phyloP scores from a whole-genome alignment of 2,113 vertebrate species.

The Origma solitaria region DNA sequence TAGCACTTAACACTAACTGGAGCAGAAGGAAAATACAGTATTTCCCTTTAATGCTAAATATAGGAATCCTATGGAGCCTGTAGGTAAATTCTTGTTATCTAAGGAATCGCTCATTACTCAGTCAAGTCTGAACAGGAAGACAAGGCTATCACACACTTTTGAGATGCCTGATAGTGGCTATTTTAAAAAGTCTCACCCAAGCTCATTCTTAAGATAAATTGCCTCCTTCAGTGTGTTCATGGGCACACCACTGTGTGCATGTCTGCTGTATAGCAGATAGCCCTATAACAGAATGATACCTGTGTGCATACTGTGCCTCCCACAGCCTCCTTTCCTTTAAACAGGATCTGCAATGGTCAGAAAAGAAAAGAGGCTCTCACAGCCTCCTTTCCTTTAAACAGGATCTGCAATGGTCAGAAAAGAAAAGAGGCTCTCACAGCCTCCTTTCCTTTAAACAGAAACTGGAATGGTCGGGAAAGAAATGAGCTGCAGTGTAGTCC shows the following conservation, averaged over 20 bases:
- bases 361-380: background rate
- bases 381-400: background rate
- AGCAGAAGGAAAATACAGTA: slow-evolving; percentile 57
- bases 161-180: background rate
- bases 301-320: background rate
- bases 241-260: background rate
- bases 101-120: background rate
- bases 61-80: background rate
- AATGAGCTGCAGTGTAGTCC: background rate
- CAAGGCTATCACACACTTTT: background rate
- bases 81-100: slow-evolving; percentile 35
- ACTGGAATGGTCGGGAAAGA: background rate
- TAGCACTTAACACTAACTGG: slow-evolving; percentile 43
- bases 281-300: background rate
- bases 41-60: slow-evolving; percentile 11
- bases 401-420: too few species aligned
- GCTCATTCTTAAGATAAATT: background rate
- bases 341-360: background rate
- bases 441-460: background rate
- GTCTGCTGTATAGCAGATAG: background rate
- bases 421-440: too few species aligned
- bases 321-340: background rate
- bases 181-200: background rate
- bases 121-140: background rate
- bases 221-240: background rate